These are phyloP conservation scores for Oceanodroma tethys DNA, from an alignment of 2,113 vertebrate species.

Conservation along the genomic window DNA sequence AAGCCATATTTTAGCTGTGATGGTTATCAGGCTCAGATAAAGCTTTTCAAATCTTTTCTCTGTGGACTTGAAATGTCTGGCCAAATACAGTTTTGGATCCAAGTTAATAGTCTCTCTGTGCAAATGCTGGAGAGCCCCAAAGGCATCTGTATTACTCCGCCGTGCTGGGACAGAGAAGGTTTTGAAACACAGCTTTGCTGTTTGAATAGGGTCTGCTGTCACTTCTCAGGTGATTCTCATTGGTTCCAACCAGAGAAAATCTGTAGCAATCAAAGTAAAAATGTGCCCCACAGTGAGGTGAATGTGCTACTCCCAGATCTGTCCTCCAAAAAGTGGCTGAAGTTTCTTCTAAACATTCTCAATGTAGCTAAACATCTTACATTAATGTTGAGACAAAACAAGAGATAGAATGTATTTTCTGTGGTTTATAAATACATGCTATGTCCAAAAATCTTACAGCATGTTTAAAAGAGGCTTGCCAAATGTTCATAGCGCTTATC, in stretches of 20 bases:
- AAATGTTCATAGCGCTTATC: slow-evolving; percentile 23
- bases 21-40: slow-evolving; percentile 47
- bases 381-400: slow-evolving; percentile 38
- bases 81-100: slow-evolving; percentile 43
- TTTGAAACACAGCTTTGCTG: not conserved
- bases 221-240: not conserved
- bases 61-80: slow-evolving; percentile 37
- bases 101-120: slow-evolving; percentile 56
- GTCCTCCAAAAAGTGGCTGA: not conserved
- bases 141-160: slow-evolving; percentile 9
- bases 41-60: slow-evolving; percentile 47
- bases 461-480: slow-evolving; percentile 15
- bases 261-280: not conserved
- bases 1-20: not conserved
- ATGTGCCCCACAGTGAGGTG: fast-evolving
- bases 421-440: not conserved
- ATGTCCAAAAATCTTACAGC: slow-evolving; percentile 27
- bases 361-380: not conserved
- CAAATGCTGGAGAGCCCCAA: slow-evolving; percentile 35
- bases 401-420: slow-evolving; percentile 8
- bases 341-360: not conserved
- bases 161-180: not conserved
- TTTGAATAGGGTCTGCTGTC: not conserved
- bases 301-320: not conserved
- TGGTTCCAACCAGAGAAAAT: not conserved